Base-by-base conservation (phyloP, 2,888 invertebrate species). In the Digitonthophagus gazella region DNA sequence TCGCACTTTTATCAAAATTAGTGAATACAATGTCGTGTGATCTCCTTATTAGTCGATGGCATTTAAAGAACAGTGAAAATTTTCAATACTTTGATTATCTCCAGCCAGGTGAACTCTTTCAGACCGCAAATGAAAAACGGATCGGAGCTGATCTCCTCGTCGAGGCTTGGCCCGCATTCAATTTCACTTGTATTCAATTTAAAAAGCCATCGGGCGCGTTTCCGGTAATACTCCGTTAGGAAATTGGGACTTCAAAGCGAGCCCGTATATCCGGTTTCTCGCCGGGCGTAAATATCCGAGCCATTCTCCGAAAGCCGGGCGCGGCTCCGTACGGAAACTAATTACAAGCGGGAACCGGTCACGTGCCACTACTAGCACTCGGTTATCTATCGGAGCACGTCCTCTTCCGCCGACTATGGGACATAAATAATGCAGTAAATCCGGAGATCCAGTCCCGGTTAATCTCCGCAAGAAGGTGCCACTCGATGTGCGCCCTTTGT, bases 341-440 rank as follows among this genome's bases (percentile, higher is more conserved):
- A 68, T 68, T 68, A 68, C 56, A 68, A 15, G 64, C 57, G 64
- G 64, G 44, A 66, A 66, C 44, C 58, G 67, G 20, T 67, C 67
- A 67, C 67, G 67, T 66, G 16, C 58, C 15, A 44, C 8, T 44
- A 44, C 8, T 57, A 19, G 56, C 22, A 18, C n/a, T 67, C 58
- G 22, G 61, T 44, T 67, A 67, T 67, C 67, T 67, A 66, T 66
- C 16, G 65, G 15, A 58, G 28, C 67, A 28, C 22, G 58, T 58
- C 22, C 44, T 28, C 22, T 14, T 22, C 22, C 15, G 58, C 6
- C 28, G 28, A 44, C 28, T 44, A 44, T 44, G 67, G 15, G 58
- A 67, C 67, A 61, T 67, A 67, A 67, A 67, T 67, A 67, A 67
- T 67, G 58, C 67, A 44, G 58, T 58, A 58, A 58, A 67, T 16